Evolutionary conservation across 1,140 invertebrate species (phyloP), one percentile per base, ranked within the genome.

Genomic region (Centruroides vittatus): DNA sequence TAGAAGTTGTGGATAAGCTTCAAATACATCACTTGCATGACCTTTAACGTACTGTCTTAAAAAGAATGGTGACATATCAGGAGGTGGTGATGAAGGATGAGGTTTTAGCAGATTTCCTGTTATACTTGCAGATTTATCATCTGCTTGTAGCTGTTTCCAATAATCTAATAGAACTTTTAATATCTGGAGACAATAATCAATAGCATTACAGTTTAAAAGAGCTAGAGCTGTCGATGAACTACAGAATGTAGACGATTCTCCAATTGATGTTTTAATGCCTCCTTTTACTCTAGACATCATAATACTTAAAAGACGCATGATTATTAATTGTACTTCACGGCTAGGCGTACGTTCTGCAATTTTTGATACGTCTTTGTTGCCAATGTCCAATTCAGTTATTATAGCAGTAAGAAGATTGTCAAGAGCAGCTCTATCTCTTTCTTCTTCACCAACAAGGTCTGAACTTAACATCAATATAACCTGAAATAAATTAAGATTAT

Each of bases 41-140:
- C 86, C 83, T 73, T 93, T 93, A 7, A 96, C 85, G 73, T 94
- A 94, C 70, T 92, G 90, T 55, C 88, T 83, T 34, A 93, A 79
- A 77, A 98, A 97, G 73, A 98, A 93, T 49, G 93, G 93, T 6
- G 89, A 88, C 87, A 96, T 94, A 70, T 95, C 91, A 55, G 89
- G 83, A 5, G 88, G 82, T 8, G 63, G 59, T 13, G 83, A 52
- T 48, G 60, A 41, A 56, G 86, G 81, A 66, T 88, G 86, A 47
- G 89, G 85, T 71, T 91, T 93, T 12, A 98, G 73, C 55, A 93
- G 73, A 61, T 76, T 75, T 65, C 50, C 49, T 53, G 65, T 57
- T 46, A 55, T 53, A 53, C 58, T 57, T 10, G 63, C 47, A 55
- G 65, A 65, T 61, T 72, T 73, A 66, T 75, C 71, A 61, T 74